A percentile compares a stretch with the other conserved stretches of the same genome.
These are phyloP conservation scores for Lasioglossum villosulum DNA, from an alignment of 2,888 invertebrate genomes.

Conservation along the genomic window DNA sequence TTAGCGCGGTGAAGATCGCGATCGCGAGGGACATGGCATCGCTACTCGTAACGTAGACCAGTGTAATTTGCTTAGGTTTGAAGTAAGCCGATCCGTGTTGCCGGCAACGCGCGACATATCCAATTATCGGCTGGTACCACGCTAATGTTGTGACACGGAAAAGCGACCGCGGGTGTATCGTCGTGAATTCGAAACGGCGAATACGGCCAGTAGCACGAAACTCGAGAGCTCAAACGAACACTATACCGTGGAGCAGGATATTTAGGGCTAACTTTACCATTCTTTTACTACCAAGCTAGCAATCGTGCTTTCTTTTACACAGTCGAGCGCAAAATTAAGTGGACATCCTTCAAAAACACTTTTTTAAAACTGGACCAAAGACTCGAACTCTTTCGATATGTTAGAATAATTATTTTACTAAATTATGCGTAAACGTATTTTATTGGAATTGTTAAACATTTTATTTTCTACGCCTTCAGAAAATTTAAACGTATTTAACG, in stretches of 20 bases:
- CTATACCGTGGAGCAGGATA: background rate
- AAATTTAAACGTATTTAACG: background rate
- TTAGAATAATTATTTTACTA: no score
- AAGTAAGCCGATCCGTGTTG: constrained; percentile 59
- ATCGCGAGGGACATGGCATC: constrained; percentile 26
- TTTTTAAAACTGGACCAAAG: background rate
- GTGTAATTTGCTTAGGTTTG: constrained; percentile 63
- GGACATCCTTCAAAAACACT: no score
- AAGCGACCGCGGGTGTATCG: constrained; percentile 31
- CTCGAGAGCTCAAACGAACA: background rate
- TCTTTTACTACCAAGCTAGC: background rate
- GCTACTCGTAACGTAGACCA: constrained; percentile 11
- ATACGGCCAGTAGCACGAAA: constrained; percentile 28
- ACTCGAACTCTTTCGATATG: background rate
- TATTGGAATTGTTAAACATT: no score
- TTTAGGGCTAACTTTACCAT: background rate
- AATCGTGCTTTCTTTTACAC: background rate
- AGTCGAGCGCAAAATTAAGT: background rate
- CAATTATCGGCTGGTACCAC: constrained; percentile 52
- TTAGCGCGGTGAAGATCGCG: constrained; percentile 19
- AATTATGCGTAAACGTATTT: no score
- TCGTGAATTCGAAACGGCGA: constrained; percentile 28
- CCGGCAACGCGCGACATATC: constrained; percentile 45
- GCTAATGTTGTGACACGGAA: constrained; percentile 55
- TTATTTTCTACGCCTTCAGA: background rate